Evolutionary conservation across 2,888 invertebrate genomes (phyloP).

Genomic region (Trachelus iudaicus): DNA sequence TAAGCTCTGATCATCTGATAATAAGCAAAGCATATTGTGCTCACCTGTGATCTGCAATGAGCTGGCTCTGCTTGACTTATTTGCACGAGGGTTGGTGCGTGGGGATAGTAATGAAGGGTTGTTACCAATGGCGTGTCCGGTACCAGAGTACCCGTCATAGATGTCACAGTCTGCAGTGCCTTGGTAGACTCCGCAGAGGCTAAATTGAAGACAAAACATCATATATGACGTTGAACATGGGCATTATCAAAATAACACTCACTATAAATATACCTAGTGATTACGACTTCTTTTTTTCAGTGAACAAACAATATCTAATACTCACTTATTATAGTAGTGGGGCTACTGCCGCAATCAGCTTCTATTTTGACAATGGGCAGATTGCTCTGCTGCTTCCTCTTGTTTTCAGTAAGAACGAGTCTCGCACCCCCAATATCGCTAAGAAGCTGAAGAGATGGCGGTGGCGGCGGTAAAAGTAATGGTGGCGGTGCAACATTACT

Average conservation of each 20-base stretch:
- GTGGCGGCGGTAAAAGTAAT: slow-evolving; percentile 69
- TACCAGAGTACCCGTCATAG: slow-evolving; percentile 55
- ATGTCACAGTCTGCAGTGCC: slow-evolving; percentile 58
- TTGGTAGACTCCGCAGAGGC: slow-evolving; percentile 61
- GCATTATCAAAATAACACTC: background rate
- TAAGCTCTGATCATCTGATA: background rate
- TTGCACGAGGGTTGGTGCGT: slow-evolving; percentile 57
- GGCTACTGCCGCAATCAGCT: slow-evolving; percentile 68
- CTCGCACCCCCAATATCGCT: slow-evolving; percentile 70
- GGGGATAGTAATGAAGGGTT: slow-evolving; percentile 61
- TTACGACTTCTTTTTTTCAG: background rate
- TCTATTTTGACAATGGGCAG: slow-evolving; percentile 78
- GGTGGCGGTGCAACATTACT: slow-evolving; percentile 65
- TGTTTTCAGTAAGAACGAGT: slow-evolving; percentile 72
- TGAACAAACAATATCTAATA: background rate
- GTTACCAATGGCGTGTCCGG: slow-evolving; percentile 58
- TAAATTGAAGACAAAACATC: slow-evolving; percentile 13
- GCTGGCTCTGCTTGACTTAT: slow-evolving; percentile 59
- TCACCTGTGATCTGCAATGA: slow-evolving; percentile 59
- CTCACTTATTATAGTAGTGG: slow-evolving; percentile 59
- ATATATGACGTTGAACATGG: background rate
- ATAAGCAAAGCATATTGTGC: background rate
- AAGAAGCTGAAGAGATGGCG: slow-evolving; percentile 75
- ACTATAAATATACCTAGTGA: background rate
- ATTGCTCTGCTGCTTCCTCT: slow-evolving; percentile 70